phyloP scores from a whole-genome alignment of 2,113 vertebrate species.

The Salminus brasiliensis region DNA sequence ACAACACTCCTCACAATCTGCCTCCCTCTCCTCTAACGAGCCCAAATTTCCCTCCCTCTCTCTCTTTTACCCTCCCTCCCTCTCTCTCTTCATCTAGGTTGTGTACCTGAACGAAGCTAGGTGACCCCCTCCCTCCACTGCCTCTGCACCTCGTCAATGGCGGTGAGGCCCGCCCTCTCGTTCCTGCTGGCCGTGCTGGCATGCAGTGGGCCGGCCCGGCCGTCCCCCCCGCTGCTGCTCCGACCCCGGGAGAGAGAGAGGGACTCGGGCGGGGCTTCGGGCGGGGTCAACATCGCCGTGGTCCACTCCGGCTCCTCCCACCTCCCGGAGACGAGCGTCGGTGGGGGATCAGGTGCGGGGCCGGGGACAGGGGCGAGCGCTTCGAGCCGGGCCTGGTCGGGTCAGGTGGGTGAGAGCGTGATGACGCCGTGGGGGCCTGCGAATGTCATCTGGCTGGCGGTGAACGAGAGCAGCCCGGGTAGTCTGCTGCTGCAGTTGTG shows the following conservation, averaged over 20 bases:
- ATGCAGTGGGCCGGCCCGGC: constrained; percentile 79
- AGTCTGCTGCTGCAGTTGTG: constrained; percentile 91
- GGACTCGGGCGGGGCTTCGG: constrained; percentile 71
- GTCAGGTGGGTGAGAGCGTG: constrained; percentile 77
- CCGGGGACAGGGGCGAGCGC: constrained; percentile 63
- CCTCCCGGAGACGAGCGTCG: constrained; percentile 77
- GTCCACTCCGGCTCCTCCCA: constrained; percentile 82
- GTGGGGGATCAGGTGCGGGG: constrained; percentile 61
- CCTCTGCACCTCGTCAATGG: constrained; percentile 71
- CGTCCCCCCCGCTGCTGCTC: constrained; percentile 79
- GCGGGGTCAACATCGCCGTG: constrained; percentile 81
- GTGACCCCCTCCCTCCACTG: background rate
- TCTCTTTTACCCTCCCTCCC: constrained; percentile 5
- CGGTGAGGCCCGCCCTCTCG: constrained; percentile 76
- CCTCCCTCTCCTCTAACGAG: background rate
- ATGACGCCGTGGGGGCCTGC: constrained; percentile 82
- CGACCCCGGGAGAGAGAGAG: constrained; percentile 82
- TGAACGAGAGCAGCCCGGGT: constrained; percentile 92
- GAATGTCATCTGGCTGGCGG: constrained; percentile 85
- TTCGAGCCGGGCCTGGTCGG: constrained; percentile 64
- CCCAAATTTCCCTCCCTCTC: background rate
- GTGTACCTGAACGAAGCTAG: constrained; percentile 59
- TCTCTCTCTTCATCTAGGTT: constrained; percentile 57
- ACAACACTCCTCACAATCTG: too few relatives aligned
- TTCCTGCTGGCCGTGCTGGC: constrained; percentile 80